Evolutionary conservation across 2,797 vertebrate genomes (phyloP), one percentile per base, ranked within the genome.

Genomic region (Cirrhinus mrigala): DNA sequence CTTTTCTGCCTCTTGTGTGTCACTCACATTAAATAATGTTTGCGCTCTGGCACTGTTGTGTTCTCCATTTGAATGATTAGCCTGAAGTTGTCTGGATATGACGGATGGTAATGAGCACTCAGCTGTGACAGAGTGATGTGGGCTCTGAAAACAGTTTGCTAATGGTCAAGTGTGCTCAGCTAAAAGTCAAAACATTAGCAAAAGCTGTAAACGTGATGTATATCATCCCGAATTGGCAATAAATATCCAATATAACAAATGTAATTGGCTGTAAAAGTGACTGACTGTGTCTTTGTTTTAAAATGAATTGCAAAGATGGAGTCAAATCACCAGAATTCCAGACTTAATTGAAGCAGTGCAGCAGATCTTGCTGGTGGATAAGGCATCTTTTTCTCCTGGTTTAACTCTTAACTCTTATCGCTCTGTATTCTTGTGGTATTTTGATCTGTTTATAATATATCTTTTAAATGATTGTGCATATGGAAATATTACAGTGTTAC

Each of bases 241-340:
- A 84, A 78, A 84, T 78, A 84, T 78, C 64, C 82, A 78, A 78
- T 69, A 46, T 84, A 84, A 60, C 82, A 40, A 70, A 70, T 78
- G 50, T 78, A 78, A 84, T 78, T 77, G 64, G 74, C 82, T 84
- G 50, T 84, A 78, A 78, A 84, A 70, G 75, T 84, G 82, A 84
- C 82, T 78, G 82, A 69, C n/a, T 84, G 64, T 29, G 62, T 70
- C 50, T 84, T 78, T 84, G 74, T 78, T 78, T 78, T 54, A 66
- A 84, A 77, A 77, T 77, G 62, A 77, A 77, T 62, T 77, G 48
- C 62, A 68, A 60, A 68, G 74, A 68, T 83, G 7, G 58, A 77
- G 16, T 83, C 60, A 77, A 75, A 83, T 76, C 73, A 56, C 7
- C 48, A 76, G 48, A 70, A 50, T 68, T 74, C 74, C 46, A 50